Evolutionary conservation across 2,888 invertebrate genomes (phyloP).

Genomic region (Globia sparganii): DNA sequence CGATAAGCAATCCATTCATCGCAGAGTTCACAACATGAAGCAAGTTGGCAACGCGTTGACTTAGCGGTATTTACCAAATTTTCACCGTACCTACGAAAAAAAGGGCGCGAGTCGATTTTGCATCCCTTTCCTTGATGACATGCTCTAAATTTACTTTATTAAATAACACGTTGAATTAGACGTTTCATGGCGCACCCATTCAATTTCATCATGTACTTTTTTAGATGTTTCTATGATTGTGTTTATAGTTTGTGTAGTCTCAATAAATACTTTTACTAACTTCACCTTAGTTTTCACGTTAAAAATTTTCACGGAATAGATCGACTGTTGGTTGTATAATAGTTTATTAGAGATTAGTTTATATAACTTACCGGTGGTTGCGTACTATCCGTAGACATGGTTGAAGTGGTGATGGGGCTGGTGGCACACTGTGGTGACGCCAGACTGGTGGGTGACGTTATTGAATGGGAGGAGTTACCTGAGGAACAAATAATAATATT

Average conservation of each 20-base stretch:
- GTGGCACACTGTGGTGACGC: conserved; percentile 86
- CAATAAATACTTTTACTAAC: no score
- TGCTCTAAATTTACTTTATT: no score
- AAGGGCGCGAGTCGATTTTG: no score
- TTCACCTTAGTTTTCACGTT: not conserved
- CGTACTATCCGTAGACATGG: conserved; percentile 86
- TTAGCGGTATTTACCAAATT: no score
- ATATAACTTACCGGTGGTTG: conserved; percentile 77
- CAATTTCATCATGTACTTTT: no score
- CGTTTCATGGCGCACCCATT: no score
- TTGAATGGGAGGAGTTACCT: conserved; percentile 87
- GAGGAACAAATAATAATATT: not conserved
- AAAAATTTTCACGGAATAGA: not conserved
- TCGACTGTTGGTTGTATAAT: not conserved
- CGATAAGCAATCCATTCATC: no score
- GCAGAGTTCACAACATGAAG: no score
- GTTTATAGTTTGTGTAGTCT: not conserved
- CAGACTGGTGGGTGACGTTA: conserved; percentile 87
- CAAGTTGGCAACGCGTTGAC: no score
- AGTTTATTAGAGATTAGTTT: not conserved
- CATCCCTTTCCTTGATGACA: no score
- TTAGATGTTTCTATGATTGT: not conserved
- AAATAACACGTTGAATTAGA: no score
- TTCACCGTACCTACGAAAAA: no score
- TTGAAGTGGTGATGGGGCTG: conserved; percentile 87